Percentiles rank a stretch among this genome's conserved stretches.
These are phyloP conservation scores for Notiomystis cincta DNA, from an alignment of 2,113 vertebrate species.

Conservation along the genomic window DNA sequence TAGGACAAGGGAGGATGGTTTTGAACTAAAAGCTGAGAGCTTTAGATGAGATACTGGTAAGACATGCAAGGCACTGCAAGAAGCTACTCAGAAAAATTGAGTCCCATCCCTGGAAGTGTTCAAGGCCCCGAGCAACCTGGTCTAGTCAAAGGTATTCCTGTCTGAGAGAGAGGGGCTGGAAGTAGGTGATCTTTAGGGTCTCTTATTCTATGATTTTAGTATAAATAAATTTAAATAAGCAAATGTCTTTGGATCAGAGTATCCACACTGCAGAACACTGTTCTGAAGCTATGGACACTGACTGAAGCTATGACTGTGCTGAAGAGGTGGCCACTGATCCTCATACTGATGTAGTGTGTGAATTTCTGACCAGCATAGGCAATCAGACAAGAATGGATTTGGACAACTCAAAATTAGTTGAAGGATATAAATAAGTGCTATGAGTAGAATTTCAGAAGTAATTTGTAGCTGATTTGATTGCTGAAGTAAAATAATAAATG, in stretches of 20 bases:
- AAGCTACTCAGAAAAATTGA: background rate
- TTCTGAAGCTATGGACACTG: too few relatives aligned
- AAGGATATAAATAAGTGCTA: background rate
- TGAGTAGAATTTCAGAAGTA: background rate
- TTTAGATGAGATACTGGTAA: background rate
- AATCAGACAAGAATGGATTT: background rate
- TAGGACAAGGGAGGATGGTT: background rate
- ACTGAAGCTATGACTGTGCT: background rate
- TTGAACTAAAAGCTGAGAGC: background rate
- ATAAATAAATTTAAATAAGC: background rate
- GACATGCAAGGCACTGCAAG: background rate
- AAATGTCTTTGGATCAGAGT: background rate
- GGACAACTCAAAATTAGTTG: background rate
- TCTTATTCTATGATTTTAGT: background rate
- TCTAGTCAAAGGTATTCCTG: background rate
- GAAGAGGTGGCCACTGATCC: background rate
- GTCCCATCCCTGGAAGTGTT: background rate
- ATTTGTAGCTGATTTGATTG: background rate
- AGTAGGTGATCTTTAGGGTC: background rate
- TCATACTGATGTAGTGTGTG: background rate
- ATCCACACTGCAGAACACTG: background rate
- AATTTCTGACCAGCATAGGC: background rate
- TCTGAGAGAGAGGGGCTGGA: background rate
- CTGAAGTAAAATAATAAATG: background rate
- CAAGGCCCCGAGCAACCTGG: rapidly evolving